Base-by-base conservation (phyloP, 2,888 invertebrate species). In the Chironomus riparius region DNA sequence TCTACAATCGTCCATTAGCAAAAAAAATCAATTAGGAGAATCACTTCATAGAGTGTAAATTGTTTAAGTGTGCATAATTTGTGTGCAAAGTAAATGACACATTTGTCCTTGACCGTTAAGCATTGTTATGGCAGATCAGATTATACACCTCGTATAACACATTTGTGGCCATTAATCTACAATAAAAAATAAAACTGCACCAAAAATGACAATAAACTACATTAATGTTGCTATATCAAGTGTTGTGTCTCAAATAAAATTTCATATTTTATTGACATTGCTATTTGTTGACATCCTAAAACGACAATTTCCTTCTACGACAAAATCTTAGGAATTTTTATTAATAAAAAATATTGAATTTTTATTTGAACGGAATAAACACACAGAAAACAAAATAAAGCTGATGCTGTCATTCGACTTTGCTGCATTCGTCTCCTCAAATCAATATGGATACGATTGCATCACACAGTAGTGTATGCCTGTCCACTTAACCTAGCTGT, bases 301-400 rank as follows among this genome's bases (percentile, higher is more conserved):
- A 56, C 6, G 65, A 65, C 21, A 21, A 65, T 65, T 65, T 21
- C 24, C 21, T 65, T 65, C 21, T 65, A 65, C 65, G 65, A 65
- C 15, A 56, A 56, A 56, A 56, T 15, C 56, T 56, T 56, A 18
- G 18, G 18, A 56, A 56, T 56, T 15, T 56, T 65, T 65, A 24
- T 65, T 65, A 65, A 21, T 65, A 24, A 65, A n/a, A n/a, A 10
- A 65, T 24, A 56, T 18, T 56, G 56, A 56, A 56, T 18, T 56
- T 56, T 65, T 65, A 65, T 65, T 65, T 65, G 65, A 65, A 5
- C 22, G 65, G 65, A 65, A 65, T 65, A 24, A 65, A 65, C 12
- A 65, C 38, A 13, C 24, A 24, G 10, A 21, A 65, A 24, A 10
- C 7, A 38, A 38, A 38, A 38, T 38, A 38, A 38, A 38, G 38